These are phyloP conservation scores for Solenopsis fugax DNA, from an alignment of 1,140 invertebrate species.

Conservation along the genomic window DNA sequence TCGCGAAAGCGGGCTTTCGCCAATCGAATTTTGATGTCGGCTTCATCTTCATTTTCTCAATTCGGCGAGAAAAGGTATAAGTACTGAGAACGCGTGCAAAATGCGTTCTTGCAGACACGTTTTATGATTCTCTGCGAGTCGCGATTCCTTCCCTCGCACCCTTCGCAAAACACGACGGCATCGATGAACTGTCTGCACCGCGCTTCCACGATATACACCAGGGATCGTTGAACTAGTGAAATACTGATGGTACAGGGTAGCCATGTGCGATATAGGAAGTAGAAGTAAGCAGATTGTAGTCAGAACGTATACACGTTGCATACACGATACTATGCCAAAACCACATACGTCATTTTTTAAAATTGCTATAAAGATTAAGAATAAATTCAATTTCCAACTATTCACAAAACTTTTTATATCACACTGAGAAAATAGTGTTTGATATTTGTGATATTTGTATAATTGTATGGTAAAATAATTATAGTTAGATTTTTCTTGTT, in stretches of 20 bases:
- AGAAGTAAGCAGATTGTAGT: neutral
- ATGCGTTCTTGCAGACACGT: neutral
- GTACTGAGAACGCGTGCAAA: neutral
- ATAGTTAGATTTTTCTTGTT: too few species aligned
- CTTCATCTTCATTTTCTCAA: conserved; percentile 25
- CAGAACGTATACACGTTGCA: neutral
- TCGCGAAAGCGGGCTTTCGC: neutral
- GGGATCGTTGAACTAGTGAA: conserved; percentile 34
- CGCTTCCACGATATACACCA: conserved; percentile 32
- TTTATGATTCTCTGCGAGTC: conserved; percentile 45
- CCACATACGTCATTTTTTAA: neutral
- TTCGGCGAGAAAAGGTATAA: conserved; percentile 1
- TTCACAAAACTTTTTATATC: neutral
- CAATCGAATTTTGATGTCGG: conserved; percentile 31
- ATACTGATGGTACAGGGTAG: conserved; percentile 18
- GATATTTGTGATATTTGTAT: too few species aligned
- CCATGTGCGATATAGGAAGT: conserved; percentile 31
- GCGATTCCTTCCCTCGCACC: conserved; percentile 30
- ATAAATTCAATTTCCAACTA: neutral
- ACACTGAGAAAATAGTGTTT: too few species aligned
- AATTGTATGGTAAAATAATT: too few species aligned
- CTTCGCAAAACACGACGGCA: neutral
- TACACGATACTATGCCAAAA: neutral
- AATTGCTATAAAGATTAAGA: neutral
- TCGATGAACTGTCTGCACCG: conserved; percentile 26